A percentile compares a stretch with the other conserved stretches of the same genome.
These are phyloP conservation scores for Proisotoma minuta DNA, from an alignment of 2,888 invertebrate species.

Conservation along the genomic window DNA sequence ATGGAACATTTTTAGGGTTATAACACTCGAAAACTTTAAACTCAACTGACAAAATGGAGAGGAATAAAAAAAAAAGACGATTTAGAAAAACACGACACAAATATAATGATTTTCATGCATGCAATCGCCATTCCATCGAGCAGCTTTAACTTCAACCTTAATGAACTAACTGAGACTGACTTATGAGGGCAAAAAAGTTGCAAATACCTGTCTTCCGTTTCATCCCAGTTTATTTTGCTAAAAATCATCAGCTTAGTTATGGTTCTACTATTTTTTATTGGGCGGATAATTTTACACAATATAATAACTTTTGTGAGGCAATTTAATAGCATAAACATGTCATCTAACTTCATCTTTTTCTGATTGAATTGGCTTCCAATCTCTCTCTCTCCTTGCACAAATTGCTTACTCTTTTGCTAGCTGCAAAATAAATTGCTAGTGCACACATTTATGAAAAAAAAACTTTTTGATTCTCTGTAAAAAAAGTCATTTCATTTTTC, in stretches of 20 bases:
- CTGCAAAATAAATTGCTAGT: neutral
- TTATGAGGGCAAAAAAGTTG: conserved; percentile 18
- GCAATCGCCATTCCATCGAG: conserved; percentile 31
- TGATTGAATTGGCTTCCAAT: conserved; percentile 1
- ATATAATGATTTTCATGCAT: conserved; percentile 47
- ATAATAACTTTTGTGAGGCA: neutral
- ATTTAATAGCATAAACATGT: conserved; percentile 5
- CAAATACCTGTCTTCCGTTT: no score
- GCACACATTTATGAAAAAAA: neutral
- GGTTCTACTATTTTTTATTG: neutral
- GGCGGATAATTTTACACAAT: neutral
- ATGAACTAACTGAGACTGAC: conserved; percentile 19
- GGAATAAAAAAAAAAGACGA: conserved; percentile 35
- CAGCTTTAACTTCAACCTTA: conserved; percentile 11
- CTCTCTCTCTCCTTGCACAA: neutral
- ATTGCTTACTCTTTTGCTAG: no score
- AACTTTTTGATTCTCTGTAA: neutral
- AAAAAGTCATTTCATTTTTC: conserved; percentile 4
- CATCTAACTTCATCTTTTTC: no score
- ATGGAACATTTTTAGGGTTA: conserved; percentile 9
- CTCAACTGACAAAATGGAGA: conserved; percentile 38
- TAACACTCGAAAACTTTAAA: conserved; percentile 25
- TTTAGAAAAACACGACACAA: conserved; percentile 37
- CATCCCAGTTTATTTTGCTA: neutral
- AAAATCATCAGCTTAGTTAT: conserved; percentile 4